Percentiles rank a stretch among this genome's conserved stretches.
Conservation (phyloP, 2,888 invertebrate genomes). For the Dastarcus helophoroides region DNA sequence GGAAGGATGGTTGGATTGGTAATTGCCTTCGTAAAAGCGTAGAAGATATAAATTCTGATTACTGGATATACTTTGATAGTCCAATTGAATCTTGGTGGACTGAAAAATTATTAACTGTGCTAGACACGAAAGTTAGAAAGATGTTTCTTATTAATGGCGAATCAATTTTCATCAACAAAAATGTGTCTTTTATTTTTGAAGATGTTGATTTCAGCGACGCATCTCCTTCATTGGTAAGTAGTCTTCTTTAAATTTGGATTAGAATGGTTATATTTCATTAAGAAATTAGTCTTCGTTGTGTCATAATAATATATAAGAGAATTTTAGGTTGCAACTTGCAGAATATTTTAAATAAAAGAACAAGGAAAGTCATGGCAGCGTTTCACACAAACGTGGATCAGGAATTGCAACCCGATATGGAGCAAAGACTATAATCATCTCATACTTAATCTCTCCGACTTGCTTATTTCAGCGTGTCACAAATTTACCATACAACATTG, state of each 20-base stretch:
- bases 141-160: too few relatives aligned
- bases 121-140: constrained; percentile 74
- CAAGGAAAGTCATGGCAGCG: constrained; percentile 43
- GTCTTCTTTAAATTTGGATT: too few relatives aligned
- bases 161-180: constrained; percentile 58
- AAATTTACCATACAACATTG: constrained; percentile 41
- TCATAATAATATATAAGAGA: neutral
- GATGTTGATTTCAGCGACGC: constrained; percentile 66
- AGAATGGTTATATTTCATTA: neutral
- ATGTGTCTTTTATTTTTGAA: constrained; percentile 75
- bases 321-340: constrained; percentile 45
- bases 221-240: constrained; percentile 65
- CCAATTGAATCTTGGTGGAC: constrained; percentile 79
- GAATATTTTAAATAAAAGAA: constrained; percentile 50
- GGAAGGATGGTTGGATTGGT: constrained; percentile 73
- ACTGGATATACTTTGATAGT: constrained; percentile 85
- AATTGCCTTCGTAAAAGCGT: constrained; percentile 64
- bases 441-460: constrained; percentile 35
- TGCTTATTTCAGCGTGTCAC: constrained; percentile 47
- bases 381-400: constrained; percentile 41
- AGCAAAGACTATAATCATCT: constrained; percentile 21
- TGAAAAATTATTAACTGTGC: constrained; percentile 70
- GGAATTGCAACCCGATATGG: constrained; percentile 20
- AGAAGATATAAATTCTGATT: constrained; percentile 54
- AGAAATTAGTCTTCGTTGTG: neutral